phyloP scores from a whole-genome alignment of 23 tunicate species.

The Halocynthia aurantium region DNA sequence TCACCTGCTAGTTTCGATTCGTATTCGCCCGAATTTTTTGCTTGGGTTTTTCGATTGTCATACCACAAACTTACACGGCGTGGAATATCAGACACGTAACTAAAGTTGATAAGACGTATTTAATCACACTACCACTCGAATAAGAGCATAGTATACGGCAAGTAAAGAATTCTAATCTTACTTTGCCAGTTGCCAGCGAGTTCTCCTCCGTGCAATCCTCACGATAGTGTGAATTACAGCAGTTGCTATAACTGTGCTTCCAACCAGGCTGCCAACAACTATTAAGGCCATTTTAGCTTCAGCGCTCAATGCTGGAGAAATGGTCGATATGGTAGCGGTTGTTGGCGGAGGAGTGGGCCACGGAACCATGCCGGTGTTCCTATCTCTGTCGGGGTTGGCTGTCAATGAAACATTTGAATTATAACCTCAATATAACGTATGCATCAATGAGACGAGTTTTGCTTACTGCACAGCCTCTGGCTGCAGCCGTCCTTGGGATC shows the following conservation, averaged over 20 bases:
- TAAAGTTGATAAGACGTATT: neutral
- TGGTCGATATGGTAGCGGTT: slow-evolving; percentile 1
- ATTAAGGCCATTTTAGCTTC: slow-evolving; percentile 30
- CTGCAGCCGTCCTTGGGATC: slow-evolving; percentile 26
- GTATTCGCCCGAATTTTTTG: neutral
- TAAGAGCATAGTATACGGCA: neutral
- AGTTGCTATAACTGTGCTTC: slow-evolving; percentile 16
- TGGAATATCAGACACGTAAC: neutral
- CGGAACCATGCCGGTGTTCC: slow-evolving; percentile 4
- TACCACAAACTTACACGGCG: slow-evolving; percentile 4
- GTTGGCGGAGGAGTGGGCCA: slow-evolving; percentile 21
- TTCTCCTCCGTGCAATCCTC: slow-evolving; percentile 4
- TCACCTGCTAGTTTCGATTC: neutral
- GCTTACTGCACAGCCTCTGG: slow-evolving; percentile 39
- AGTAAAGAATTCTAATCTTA: neutral
- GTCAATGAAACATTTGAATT: neutral
- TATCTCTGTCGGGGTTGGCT: slow-evolving; percentile 21
- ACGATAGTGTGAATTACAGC: slow-evolving; percentile 5
- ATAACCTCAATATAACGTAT: neutral
- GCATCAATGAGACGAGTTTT: neutral
- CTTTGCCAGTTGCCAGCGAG: neutral
- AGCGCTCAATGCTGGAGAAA: neutral
- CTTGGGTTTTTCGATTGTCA: neutral
- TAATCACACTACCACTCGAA: neutral
- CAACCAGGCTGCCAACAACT: slow-evolving; percentile 19